Percentiles rank a stretch among this genome's conserved stretches.
Evolutionary conservation across 2,888 invertebrate genomes (phyloP).

Genomic region (Allygus modestus): DNA sequence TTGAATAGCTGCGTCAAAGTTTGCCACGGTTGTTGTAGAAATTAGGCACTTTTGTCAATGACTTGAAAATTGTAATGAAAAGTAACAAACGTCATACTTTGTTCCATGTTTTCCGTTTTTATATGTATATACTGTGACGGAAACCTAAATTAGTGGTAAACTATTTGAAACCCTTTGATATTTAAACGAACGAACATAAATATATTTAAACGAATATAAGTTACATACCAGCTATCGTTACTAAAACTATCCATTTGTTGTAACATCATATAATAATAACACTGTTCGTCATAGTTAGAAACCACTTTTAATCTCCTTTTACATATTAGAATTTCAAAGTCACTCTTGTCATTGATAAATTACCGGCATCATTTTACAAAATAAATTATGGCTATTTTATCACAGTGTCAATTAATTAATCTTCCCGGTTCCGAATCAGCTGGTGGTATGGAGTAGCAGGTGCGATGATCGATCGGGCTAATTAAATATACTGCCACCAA

Average conservation of each 20-base stretch:
- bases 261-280: too few species aligned
- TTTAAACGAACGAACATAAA: too few species aligned
- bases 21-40: neutral
- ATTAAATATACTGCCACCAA: conserved; percentile 7
- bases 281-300: neutral
- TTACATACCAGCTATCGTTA: too few species aligned
- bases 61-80: too few species aligned
- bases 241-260: too few species aligned
- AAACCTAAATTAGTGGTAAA: too few species aligned
- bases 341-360: conserved; percentile 2
- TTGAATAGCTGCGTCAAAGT: neutral
- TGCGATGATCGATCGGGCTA: neutral
- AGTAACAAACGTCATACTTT: too few species aligned
- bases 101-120: too few species aligned
- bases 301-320: neutral
- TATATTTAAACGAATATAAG: too few species aligned
- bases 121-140: too few species aligned
- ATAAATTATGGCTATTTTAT: conserved; percentile 10
- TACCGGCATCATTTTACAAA: neutral
- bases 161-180: too few species aligned
- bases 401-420: conserved; percentile 10
- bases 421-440: neutral
- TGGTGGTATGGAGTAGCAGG: neutral
- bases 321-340: neutral
- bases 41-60: too few species aligned